These are phyloP conservation scores for Columba livia DNA, from an alignment of 2,113 vertebrate genomes.

Conservation along the genomic window DNA sequence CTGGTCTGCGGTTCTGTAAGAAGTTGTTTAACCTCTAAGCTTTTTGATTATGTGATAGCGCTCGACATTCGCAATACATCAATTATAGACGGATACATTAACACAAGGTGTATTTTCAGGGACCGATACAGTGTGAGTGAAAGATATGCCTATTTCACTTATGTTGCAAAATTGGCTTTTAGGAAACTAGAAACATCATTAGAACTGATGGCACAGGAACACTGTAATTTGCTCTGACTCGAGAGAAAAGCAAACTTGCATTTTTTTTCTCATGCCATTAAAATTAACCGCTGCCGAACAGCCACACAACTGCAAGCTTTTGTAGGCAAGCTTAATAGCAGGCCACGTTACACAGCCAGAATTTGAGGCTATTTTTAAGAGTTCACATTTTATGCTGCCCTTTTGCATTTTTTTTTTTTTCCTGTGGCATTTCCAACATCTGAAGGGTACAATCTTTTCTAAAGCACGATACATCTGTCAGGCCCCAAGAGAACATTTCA, in stretches of 20 bases:
- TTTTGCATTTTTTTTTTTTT: not conserved
- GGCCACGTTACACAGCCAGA: conserved; percentile 15
- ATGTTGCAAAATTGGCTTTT: conserved; percentile 40
- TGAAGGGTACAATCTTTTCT: not conserved
- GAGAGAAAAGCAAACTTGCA: conserved; percentile 40
- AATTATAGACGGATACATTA: conserved; percentile 17
- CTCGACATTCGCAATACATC: conserved; percentile 32
- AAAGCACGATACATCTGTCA: conserved; percentile 23
- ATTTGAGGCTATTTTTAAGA: conserved; percentile 47
- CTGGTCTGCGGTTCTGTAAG: not conserved
- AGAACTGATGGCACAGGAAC: conserved; percentile 29
- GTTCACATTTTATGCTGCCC: conserved; percentile 38
- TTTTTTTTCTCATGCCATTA: conserved; percentile 24
- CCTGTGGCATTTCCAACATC: not conserved
- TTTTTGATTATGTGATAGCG: conserved; percentile 14
- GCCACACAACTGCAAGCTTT: not conserved
- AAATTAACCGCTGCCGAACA: not conserved
- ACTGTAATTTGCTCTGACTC: conserved; percentile 58
- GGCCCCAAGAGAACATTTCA: not conserved
- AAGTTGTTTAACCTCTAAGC: conserved; percentile 50
- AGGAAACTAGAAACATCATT: conserved; percentile 38
- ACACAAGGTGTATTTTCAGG: conserved; percentile 6
- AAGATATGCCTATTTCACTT: conserved; percentile 39
- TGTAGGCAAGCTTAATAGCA: conserved; percentile 30
- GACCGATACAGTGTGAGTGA: not conserved